Conservation (phyloP, 2,888 invertebrate genomes). For the Euzophera pinguis region DNA sequence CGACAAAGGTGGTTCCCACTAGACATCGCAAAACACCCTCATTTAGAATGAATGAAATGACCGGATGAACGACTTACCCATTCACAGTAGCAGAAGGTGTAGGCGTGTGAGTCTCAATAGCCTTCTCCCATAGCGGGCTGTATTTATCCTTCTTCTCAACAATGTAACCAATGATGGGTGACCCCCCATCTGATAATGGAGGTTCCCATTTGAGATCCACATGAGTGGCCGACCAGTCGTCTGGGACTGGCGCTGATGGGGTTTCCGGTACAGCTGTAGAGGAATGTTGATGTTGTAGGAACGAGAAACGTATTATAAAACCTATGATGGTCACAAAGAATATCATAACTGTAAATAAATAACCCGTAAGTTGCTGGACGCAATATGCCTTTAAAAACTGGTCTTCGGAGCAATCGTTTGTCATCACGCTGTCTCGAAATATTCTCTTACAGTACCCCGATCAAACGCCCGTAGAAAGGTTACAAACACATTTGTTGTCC, state of each 20-base stretch:
- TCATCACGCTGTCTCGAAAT: too few species aligned
- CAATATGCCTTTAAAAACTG: too few species aligned
- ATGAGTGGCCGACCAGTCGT: conserved; percentile 95
- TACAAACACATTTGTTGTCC: too few species aligned
- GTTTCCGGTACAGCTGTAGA: conserved; percentile 88
- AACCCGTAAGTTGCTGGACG: too few species aligned
- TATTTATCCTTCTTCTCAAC: conserved; percentile 96
- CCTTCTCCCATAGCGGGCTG: conserved; percentile 96
- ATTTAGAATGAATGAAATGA: too few species aligned
- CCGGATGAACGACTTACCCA: too few species aligned
- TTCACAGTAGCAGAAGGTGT: conserved; percentile 89
- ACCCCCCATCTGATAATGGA: conserved; percentile 94
- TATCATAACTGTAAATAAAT: too few species aligned
- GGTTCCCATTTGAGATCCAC: conserved; percentile 95
- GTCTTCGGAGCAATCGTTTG: too few species aligned
- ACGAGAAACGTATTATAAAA: too few species aligned
- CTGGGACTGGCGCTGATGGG: conserved; percentile 93
- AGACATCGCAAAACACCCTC: conserved; percentile 81
- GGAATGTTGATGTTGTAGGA: neutral
- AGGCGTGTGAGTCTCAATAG: conserved; percentile 88
- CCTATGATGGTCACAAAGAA: too few species aligned
- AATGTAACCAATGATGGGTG: conserved; percentile 95
- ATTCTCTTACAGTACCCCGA: too few species aligned
- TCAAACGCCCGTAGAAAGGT: too few species aligned
- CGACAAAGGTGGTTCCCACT: conserved; percentile 92